These are phyloP conservation scores for Dolichomitus sp. DNA, from an alignment of 2,888 invertebrate species.

Conservation along the genomic window DNA sequence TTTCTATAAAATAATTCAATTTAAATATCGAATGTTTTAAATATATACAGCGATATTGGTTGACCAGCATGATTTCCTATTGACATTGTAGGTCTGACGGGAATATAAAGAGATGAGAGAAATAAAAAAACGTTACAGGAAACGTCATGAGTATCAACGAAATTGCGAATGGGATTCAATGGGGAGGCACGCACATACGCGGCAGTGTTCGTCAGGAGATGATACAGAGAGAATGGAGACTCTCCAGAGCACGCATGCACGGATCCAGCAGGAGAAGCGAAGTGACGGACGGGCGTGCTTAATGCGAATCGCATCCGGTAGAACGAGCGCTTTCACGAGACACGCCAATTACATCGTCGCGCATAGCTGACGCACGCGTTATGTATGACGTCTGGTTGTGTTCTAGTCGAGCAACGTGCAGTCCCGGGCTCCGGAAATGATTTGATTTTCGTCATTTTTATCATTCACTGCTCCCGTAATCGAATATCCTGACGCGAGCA, in stretches of 20 bases:
- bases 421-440: conserved; percentile 72
- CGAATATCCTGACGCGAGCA: conserved; percentile 67
- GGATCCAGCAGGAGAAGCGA: conserved; percentile 59
- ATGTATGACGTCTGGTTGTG: conserved; percentile 61
- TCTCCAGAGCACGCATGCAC: conserved; percentile 51
- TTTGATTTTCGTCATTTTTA: conserved; percentile 78
- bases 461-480: conserved; percentile 72
- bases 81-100: conserved; percentile 34
- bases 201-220: conserved; percentile 4
- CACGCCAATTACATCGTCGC: conserved; percentile 80
- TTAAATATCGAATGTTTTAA: background rate
- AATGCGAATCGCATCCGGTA: conserved; percentile 81
- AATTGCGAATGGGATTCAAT: conserved; percentile 63
- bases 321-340: conserved; percentile 80
- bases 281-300: conserved; percentile 80
- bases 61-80: conserved; percentile 51
- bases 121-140: conserved; percentile 46
- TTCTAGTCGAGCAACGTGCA: conserved; percentile 10
- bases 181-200: conserved; percentile 11
- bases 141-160: conserved; percentile 62
- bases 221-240: conserved; percentile 34
- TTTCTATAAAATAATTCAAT: too few species aligned
- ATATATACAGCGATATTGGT: conserved; percentile 21
- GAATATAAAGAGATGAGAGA: conserved; percentile 25
- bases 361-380: conserved; percentile 76